Evolutionary conservation across 2,888 invertebrate species (phyloP), one percentile per base, ranked within the genome.

Genomic region (Troides helena): DNA sequence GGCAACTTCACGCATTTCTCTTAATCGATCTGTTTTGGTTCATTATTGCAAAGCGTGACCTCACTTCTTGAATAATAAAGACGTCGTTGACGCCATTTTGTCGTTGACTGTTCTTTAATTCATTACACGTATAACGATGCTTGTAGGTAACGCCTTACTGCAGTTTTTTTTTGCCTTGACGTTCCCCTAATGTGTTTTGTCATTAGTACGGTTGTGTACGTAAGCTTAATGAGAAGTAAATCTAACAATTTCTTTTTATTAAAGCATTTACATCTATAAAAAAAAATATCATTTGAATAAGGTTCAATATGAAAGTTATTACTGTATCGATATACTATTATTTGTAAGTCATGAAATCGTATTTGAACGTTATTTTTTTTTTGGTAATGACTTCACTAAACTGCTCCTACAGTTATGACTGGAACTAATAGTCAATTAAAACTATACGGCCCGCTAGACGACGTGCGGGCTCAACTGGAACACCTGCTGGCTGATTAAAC

Each of bases 11-110:
- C 58, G 68, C 63, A 18, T 59, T 68, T 68, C 68, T 59, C 39
- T 71, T 71, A 73, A 74, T 61, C 71, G 72, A 68, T 68, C 59
- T 74, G 76, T 75, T 76, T 71, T 67, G 74, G 73, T 73, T 76
- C 72, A 74, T 76, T 76, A 73, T 71, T 61, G 69, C 70, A 62
- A 73, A 74, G 72, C 66, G 58, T 66, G 69, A 66, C 36, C 62
- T 66, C 69, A 70, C 65, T 60, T 53, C 46, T 62, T 66, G 69
- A 70, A 70, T 70, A 70, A 67, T 70, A 70, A 59, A 70, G 66
- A 63, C 70, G 36, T 62, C 62, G 58, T 66, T 67, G 70, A 70
- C 66, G 70, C 62, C 66, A 67, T 70, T 70, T 62, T n/a, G 59
- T 21, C 50, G 70, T 67, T 70, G 58, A 67, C 70, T 70, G 66